A percentile compares a stretch with the other conserved stretches of the same genome.
Evolutionary conservation across 2,888 invertebrate species (phyloP).

Genomic region (Melieria crassipennis): DNA sequence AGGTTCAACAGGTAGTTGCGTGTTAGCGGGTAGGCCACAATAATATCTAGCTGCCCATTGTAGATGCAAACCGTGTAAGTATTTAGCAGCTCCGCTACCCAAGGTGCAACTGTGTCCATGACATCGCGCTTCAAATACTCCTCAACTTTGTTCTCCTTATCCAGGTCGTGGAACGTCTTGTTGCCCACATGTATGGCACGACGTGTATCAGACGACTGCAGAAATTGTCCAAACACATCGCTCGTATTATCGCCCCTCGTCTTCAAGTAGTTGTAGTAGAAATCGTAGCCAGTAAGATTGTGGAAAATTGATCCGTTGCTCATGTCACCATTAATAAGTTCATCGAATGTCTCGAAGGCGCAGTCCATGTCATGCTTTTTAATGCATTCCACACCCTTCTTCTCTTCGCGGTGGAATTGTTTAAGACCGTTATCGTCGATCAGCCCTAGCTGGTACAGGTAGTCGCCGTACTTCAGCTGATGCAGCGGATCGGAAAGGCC

Average conservation of each 20-base stretch:
- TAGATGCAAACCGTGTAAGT: constrained; percentile 76
- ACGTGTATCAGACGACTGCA: constrained; percentile 69
- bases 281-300: constrained; percentile 60
- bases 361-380: constrained; percentile 72
- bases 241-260: constrained; percentile 73
- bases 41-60: constrained; percentile 91
- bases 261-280: constrained; percentile 68
- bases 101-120: constrained; percentile 81
- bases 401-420: constrained; percentile 72
- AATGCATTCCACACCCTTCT: constrained; percentile 68
- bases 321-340: constrained; percentile 71
- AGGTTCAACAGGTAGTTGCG: constrained; percentile 79
- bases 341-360: constrained; percentile 79
- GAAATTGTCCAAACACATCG: constrained; percentile 60
- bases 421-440: constrained; percentile 70
- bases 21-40: constrained; percentile 88
- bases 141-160: constrained; percentile 72
- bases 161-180: constrained; percentile 71
- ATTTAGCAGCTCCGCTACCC: constrained; percentile 75
- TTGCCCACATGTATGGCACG: constrained; percentile 87
- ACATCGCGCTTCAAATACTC: constrained; percentile 77
- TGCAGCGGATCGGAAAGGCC: constrained; percentile 82
- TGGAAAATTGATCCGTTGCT: constrained; percentile 76
- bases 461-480: constrained; percentile 81
- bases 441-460: constrained; percentile 79